Conservation (phyloP, 2,888 invertebrate species). For the Anodontia alba region DNA sequence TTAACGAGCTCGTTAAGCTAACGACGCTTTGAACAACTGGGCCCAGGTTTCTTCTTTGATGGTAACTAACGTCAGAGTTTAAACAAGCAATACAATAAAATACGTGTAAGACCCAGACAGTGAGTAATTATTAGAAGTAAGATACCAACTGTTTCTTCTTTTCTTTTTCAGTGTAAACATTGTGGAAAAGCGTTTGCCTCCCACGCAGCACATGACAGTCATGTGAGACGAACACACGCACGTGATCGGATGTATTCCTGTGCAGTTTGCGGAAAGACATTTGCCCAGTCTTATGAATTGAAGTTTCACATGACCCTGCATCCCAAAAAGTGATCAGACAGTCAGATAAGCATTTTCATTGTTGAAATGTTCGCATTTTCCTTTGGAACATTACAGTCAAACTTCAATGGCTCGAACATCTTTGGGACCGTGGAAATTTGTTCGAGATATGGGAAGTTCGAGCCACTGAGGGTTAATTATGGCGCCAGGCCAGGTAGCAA, state of each 20-base stretch:
- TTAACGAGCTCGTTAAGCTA: no score
- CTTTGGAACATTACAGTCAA: no score
- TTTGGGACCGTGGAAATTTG: no score
- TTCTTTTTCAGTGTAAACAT: conserved; percentile 85
- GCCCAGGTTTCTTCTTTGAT: no score
- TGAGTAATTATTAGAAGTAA: no score
- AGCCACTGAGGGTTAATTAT: no score
- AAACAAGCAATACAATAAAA: no score
- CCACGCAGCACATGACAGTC: conserved; percentile 87
- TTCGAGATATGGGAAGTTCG: no score
- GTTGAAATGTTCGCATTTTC: not conserved
- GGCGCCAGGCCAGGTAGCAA: not conserved
- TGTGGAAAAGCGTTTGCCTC: conserved; percentile 87
- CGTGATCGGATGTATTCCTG: conserved; percentile 80
- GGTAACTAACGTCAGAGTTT: no score
- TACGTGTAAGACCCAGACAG: no score
- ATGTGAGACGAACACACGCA: conserved; percentile 86
- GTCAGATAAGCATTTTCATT: not conserved
- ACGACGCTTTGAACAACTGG: no score
- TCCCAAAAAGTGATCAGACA: not conserved
- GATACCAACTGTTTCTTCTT: not conserved
- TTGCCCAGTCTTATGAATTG: conserved; percentile 80
- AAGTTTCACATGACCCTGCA: conserved; percentile 80
- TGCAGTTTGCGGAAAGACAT: conserved; percentile 79
- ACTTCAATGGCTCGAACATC: no score